Evolutionary conservation across 2,113 vertebrate species (phyloP), one percentile per base, ranked within the genome.

Genomic region (Oxygymnocypris stewartii): DNA sequence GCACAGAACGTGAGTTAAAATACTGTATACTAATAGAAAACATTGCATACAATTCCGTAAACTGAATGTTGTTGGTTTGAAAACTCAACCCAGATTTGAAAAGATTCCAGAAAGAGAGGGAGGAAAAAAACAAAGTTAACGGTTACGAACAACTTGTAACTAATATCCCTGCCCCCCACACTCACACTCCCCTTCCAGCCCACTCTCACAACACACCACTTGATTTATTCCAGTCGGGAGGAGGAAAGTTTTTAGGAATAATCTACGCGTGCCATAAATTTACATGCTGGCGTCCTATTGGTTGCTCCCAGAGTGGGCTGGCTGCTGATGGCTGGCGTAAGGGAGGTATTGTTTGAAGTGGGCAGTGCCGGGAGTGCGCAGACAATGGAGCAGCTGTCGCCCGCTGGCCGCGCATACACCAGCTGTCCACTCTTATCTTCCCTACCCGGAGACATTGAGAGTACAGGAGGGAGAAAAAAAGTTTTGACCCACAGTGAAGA

Each of bases 361-460:
- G 95, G 95, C 95, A 96, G 95, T 95, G 94, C 95, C 95, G 96
- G 95, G 96, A 96, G 96, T 95, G 96, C 92, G 93, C 93, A 97
- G 95, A 99, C 98, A 99, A 99, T 99, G 94, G 97, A 96, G 97
- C 98, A 99, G 98, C 98, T 99, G 98, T 98, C 97, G 94, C 92
- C 95, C 96, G 95, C 96, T 97, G 97, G 96, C 96, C 95, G 96
- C 95, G 96, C 96, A 97, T 96, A 97, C 95, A 96, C 98, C 98
- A 99, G 97, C 98, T 99, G 98, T 98, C 98, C 96, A 97, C 96
- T 97, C 97, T 98, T 99, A 99, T 99, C 97, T 97, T 93, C 94
- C 96, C 96, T 96, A 96, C 96, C 96, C 94, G 95, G 96, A 95
- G 97, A 97, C 96, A 97, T 96, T 96, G 96, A 96, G 96, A 94